Evolutionary conservation across 2,888 invertebrate species (phyloP), one percentile per base, ranked within the genome.

Genomic region (Orthosia gothica): DNA sequence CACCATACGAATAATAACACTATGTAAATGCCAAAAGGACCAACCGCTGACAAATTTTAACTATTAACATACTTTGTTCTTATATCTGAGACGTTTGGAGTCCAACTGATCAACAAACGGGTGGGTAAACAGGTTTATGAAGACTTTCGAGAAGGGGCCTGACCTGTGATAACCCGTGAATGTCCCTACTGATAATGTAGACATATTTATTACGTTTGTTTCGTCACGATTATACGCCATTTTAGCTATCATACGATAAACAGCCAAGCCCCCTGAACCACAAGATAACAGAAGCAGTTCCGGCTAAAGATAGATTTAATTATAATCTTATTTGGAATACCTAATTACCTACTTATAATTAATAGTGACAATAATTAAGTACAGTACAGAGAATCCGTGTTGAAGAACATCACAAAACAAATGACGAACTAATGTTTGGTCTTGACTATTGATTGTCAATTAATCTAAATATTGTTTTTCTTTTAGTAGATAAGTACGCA

Each of bases 231-330:
- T 72, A 77, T 72, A 65, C 57, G 54, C 62, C 54, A 20, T 47
- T 70, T 62, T 47, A 70, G 55, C 50, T 59, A 63, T 63, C 16
- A 52, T n/a, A 79, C 81, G 83, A 57, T 76, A 83, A 76, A 69
- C 78, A 82, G 94, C 89, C 95, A 92, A 94, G 95, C 95, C 95
- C 91, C 94, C 91, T 81, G 83, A 87, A 84, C 88, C 79, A 74
- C 55, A 73, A 81, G 52, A 73, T 70, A 79, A 50, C 40, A 18
- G 58, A 61, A 55, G 50, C 32, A 73, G 61, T 67, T 82, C 85
- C 82, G 68, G 76, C 67, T 84, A 64, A 57, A 70, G 59, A 83
- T 66, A 78, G 68, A 69, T 49, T 63, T 68, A 64, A 67, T 73
- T 49, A 76, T 50, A 75, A 75, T 47, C 26, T 57, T 75, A 50